Evolutionary conservation across 2,113 vertebrate genomes (phyloP).

Genomic region (Thunnus maccoyii): DNA sequence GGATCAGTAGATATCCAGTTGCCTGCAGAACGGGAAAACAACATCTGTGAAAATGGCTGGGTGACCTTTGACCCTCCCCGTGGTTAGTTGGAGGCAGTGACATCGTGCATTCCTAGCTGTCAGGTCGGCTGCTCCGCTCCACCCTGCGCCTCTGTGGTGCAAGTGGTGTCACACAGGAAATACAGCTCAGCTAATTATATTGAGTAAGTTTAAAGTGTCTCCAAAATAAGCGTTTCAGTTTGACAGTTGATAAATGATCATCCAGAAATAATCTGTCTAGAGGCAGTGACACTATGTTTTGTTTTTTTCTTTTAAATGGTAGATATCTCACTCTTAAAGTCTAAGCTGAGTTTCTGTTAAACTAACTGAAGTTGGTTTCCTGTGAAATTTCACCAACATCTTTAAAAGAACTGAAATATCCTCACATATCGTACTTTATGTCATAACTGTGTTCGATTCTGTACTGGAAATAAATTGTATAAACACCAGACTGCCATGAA

Average conservation of each 20-base stretch:
- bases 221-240: slow-evolving; percentile 10
- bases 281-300: background rate
- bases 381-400: background rate
- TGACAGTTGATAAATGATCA: slow-evolving; percentile 14
- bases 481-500: too few relatives aligned
- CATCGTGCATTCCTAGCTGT: slow-evolving; percentile 66
- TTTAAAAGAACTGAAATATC: background rate
- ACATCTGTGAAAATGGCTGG: slow-evolving; percentile 53
- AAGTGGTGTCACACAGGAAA: slow-evolving; percentile 53
- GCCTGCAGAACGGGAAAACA: slow-evolving; percentile 44
- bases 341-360: background rate
- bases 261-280: background rate
- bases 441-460: background rate
- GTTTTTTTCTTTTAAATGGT: background rate
- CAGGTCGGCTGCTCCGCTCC: slow-evolving; percentile 24
- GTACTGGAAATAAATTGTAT: too few relatives aligned
- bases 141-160: slow-evolving; percentile 23
- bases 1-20: slow-evolving; percentile 40
- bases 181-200: slow-evolving; percentile 53
- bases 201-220: slow-evolving; percentile 8
- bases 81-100: slow-evolving; percentile 40
- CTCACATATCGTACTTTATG: background rate
- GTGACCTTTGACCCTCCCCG: slow-evolving; percentile 58
- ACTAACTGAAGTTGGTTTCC: background rate
- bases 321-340: background rate